Percentiles rank a stretch among this genome's conserved stretches.
phyloP scores from a whole-genome alignment of 2,888 invertebrate species.

The Acleris cristana region DNA sequence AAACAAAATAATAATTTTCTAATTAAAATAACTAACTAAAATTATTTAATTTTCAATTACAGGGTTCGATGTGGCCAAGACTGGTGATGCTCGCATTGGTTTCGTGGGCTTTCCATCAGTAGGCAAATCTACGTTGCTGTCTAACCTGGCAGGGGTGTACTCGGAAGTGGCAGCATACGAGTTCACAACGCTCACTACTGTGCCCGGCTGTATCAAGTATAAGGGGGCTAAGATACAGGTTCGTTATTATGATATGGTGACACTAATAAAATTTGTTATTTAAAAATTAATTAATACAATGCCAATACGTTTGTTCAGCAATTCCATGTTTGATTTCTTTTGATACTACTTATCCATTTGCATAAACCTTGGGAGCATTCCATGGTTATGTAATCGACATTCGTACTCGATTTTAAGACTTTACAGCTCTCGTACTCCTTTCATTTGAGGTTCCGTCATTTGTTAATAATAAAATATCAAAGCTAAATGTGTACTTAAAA shows the following conservation, averaged over 20 bases:
- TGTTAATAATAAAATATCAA: no score
- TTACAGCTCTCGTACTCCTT: no score
- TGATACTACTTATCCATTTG: no score
- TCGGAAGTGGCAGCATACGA: constrained; percentile 99
- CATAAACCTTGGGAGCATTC: no score
- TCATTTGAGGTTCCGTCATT: no score
- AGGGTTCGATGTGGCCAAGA: constrained; percentile 99
- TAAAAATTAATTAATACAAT: not conserved
- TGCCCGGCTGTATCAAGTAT: constrained; percentile 99
- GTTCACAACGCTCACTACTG: constrained; percentile 99
- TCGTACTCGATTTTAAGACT: no score
- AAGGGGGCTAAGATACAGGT: constrained; percentile 99
- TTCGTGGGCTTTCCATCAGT: constrained; percentile 99
- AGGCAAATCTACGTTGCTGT: constrained; percentile 98
- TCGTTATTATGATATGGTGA: constrained; percentile 29
- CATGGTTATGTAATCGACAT: no score
- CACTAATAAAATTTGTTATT: not conserved
- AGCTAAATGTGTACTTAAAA: no score
- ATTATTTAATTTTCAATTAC: constrained; percentile 40
- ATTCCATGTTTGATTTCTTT: no score
- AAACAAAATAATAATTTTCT: no score
- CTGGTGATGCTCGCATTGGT: constrained; percentile 99
- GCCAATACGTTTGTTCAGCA: no score
- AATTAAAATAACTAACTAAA: no score
- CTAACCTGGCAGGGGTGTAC: constrained; percentile 99